Evolutionary conservation across 1,140 invertebrate genomes (phyloP).

Genomic region (Glossosoma conforme): DNA sequence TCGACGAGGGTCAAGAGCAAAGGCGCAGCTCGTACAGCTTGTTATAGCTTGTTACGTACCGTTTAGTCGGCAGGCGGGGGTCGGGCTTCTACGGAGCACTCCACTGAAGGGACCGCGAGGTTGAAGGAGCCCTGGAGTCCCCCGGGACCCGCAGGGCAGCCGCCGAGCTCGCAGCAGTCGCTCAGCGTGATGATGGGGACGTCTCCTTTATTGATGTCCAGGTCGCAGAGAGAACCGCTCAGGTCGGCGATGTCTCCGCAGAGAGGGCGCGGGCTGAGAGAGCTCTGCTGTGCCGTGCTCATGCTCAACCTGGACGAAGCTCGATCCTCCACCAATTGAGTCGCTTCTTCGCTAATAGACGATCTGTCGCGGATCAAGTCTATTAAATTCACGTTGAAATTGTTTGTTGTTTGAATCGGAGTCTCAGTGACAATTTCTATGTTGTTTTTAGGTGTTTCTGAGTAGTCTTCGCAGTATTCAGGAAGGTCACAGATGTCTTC

Average conservation of each 20-base stretch:
- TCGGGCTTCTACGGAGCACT: constrained; percentile 39
- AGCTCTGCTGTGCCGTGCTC: constrained; percentile 38
- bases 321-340: constrained; percentile 2
- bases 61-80: constrained; percentile 33
- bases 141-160: not conserved
- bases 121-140: constrained; percentile 32
- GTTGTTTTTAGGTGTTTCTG: constrained; percentile 30
- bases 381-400: constrained; percentile 47
- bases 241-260: constrained; percentile 35
- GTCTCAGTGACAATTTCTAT: not conserved
- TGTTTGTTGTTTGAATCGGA: constrained; percentile 27
- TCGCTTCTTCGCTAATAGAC: constrained; percentile 32
- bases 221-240: constrained; percentile 37
- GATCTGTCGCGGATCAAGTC: constrained; percentile 34
- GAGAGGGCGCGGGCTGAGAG: constrained; percentile 30
- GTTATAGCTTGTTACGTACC: too few species aligned
- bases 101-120: constrained; percentile 44
- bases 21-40: too few species aligned
- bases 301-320: constrained; percentile 36
- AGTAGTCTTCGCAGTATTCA: constrained; percentile 47
- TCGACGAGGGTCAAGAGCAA: too few species aligned
- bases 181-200: constrained; percentile 47
- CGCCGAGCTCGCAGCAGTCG: constrained; percentile 41
- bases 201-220: constrained; percentile 40
- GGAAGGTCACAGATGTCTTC: constrained; percentile 43